Evolutionary conservation across 2,888 invertebrate genomes (phyloP), one percentile per base, ranked within the genome.

Genomic region (Tachina lurida): DNA sequence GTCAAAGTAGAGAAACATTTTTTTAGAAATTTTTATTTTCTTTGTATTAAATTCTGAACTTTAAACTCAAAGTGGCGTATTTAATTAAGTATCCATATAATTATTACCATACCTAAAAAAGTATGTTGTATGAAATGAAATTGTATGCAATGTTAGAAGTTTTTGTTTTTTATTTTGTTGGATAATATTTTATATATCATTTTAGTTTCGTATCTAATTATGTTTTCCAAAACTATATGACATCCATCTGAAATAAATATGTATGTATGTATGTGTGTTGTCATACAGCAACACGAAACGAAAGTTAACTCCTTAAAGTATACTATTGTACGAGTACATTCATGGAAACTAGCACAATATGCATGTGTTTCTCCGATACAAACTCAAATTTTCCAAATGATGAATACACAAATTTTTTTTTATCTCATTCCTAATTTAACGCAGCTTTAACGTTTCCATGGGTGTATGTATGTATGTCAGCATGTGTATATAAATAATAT

Each of bases 161-260:
- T 45, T 71, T 56, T 65, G 0, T 31, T 31, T 31, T 31, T 31
- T 31, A 1, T 31, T 31, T 39, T 22, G 22, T 39, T 60, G 41
- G 3, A 47, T 31, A 60, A 56, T 65, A 41, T 52, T 68, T 54
- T 58, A 31, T 41, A 39, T 79, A 71, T 47, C 39, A 52, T 63
- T 79, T 79, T 63, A 71, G 47, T 65, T 73, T 73, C 65, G 39
- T 41, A 56, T 58, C 71, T 73, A 65, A 73, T 80, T 73, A 65
- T 56, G 65, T 10, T 80, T 45, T 56, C 49, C 41, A 49, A 31
- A 73, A 65, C 45, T 56, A 79, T 71, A 62, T 71, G 79, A 10
- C 71, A 63, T 54, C 31, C 56, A 43, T 70, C 19, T 63, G 47
- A 58, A 67, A 13, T 58, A 19, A 31, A 31, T 31, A 7, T 31